Conservation (phyloP, 2,113 vertebrate species). For the Triplophysa tibetana region DNA sequence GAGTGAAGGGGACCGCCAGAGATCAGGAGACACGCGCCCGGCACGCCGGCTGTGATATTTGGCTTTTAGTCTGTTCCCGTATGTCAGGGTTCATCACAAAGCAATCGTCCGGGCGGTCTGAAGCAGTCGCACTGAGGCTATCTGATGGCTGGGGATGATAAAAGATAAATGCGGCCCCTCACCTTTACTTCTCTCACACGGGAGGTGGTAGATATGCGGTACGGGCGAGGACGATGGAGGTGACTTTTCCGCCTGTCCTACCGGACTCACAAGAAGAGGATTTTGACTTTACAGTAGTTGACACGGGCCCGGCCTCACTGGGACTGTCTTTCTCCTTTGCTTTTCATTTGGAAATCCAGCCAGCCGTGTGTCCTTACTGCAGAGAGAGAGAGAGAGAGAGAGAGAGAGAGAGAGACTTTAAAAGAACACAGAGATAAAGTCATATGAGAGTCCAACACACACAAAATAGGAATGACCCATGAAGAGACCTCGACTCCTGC, state of each 20-base stretch:
- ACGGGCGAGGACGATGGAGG: background rate
- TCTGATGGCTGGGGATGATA: slow-evolving; percentile 1
- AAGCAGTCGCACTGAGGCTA: background rate
- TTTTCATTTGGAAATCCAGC: slow-evolving; percentile 55
- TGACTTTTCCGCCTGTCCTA: slow-evolving; percentile 40
- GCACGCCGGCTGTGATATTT: background rate
- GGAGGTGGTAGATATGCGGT: background rate
- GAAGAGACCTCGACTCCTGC: no score
- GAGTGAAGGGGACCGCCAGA: slow-evolving; percentile 11
- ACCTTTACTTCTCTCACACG: slow-evolving; percentile 55
- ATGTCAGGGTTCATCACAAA: slow-evolving; percentile 19
- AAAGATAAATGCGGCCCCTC: slow-evolving; percentile 18
- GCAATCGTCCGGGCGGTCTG: background rate
- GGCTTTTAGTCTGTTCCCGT: slow-evolving; percentile 3
- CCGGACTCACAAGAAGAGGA: slow-evolving; percentile 52
- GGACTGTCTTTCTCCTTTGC: slow-evolving; percentile 52
- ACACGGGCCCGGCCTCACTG: slow-evolving; percentile 58
- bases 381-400: background rate
- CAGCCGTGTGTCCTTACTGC: slow-evolving; percentile 33
- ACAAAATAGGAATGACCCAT: background rate
- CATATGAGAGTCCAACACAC: background rate
- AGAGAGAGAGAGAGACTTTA: background rate
- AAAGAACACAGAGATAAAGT: slow-evolving; percentile 8
- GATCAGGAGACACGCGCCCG: slow-evolving; percentile 9
- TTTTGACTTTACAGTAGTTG: slow-evolving; percentile 64